A percentile compares a stretch with the other conserved stretches of the same genome.
These are phyloP conservation scores for Taphrorychus bicolor DNA, from an alignment of 2,888 invertebrate genomes.

Conservation along the genomic window DNA sequence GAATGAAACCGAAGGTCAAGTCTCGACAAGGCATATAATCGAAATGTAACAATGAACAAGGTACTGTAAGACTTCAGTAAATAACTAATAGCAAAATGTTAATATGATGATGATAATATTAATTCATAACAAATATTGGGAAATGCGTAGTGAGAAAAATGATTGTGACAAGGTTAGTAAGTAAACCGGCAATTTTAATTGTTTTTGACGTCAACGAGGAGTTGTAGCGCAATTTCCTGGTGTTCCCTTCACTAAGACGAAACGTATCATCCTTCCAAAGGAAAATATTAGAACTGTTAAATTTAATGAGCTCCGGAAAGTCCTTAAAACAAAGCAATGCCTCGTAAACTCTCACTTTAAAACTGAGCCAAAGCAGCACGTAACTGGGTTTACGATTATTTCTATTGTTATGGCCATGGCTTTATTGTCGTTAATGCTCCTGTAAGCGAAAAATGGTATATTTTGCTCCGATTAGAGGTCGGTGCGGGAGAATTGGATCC, in stretches of 20 bases:
- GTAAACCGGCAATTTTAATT: too few relatives aligned
- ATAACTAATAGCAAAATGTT: too few relatives aligned
- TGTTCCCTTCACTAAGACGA: background rate
- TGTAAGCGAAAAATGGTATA: slow-evolving; percentile 23
- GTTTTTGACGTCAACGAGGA: too few relatives aligned
- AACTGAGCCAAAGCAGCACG: slow-evolving; percentile 20
- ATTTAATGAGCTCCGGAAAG: slow-evolving; percentile 9
- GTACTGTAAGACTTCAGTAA: too few relatives aligned
- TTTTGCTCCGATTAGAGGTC: slow-evolving; percentile 13
- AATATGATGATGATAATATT: too few relatives aligned
- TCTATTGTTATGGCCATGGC: slow-evolving; percentile 26
- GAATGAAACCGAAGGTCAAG: too few relatives aligned
- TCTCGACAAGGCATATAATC: too few relatives aligned
- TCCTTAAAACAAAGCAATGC: slow-evolving; percentile 18
- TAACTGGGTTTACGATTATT: slow-evolving; percentile 30
- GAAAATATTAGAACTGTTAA: slow-evolving; percentile 10
- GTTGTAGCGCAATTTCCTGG: too few relatives aligned
- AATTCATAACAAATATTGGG: too few relatives aligned
- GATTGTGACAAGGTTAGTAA: too few relatives aligned
- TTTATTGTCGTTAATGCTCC: slow-evolving; percentile 25
- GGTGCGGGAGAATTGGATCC: background rate
- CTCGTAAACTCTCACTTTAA: slow-evolving; percentile 20
- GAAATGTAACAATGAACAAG: too few relatives aligned
- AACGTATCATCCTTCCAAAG: background rate
- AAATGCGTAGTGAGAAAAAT: too few relatives aligned